phyloP scores from a whole-genome alignment of 2,888 invertebrate species.

The Folsomia candida region DNA sequence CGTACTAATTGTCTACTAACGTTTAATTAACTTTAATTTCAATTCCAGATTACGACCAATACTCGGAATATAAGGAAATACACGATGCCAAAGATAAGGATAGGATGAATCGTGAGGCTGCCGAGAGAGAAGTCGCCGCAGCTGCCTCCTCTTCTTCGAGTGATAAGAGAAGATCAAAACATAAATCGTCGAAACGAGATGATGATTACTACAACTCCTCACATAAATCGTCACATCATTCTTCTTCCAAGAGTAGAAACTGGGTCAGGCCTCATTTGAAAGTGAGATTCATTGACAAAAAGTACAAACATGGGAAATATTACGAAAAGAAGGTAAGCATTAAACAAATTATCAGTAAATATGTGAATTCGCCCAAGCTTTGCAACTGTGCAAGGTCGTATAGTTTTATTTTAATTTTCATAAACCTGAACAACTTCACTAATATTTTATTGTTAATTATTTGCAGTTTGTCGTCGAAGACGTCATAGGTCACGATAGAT shows the following conservation, averaged over 20 bases:
- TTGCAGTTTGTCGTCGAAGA: conserved; percentile 16
- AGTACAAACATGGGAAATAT: conserved; percentile 4
- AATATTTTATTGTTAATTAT: conserved; percentile 1
- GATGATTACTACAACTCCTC: not conserved
- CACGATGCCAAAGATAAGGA: conserved; percentile 1
- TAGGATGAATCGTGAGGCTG: not conserved
- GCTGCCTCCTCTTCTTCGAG: not conserved
- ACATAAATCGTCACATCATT: not conserved
- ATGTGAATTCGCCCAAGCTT: too few species aligned
- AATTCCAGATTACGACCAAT: conserved; percentile 3
- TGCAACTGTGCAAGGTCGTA: too few species aligned
- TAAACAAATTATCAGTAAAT: too few species aligned
- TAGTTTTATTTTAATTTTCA: too few species aligned
- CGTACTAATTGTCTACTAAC: not conserved
- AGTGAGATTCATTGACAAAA: conserved; percentile 11
- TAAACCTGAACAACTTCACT: too few species aligned
- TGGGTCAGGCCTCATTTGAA: conserved; percentile 4
- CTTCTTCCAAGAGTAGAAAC: not conserved
- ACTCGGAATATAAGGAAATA: conserved; percentile 9
- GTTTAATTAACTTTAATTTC: not conserved
- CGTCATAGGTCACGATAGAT: not conserved
- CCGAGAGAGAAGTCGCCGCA: not conserved
- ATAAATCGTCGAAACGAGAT: not conserved
- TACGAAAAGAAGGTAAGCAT: conserved; percentile 8
- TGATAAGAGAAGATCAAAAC: not conserved